A percentile compares a stretch with the other conserved stretches of the same genome.
phyloP scores from a whole-genome alignment of 1,140 invertebrate species.

The Cotesia typhae region DNA sequence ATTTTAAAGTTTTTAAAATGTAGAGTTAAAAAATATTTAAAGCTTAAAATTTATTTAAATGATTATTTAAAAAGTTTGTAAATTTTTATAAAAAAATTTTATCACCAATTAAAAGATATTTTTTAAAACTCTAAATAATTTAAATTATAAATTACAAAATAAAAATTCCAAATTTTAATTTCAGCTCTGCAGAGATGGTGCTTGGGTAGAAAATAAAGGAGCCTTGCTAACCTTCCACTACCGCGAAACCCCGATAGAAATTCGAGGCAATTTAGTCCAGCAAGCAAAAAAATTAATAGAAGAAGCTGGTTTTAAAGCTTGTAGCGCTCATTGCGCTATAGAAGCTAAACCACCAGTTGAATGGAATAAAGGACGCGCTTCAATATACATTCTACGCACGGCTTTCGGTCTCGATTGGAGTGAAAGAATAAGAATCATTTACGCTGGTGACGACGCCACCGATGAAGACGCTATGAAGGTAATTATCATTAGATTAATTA shows the following conservation, averaged over 20 bases:
- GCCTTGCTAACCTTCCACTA: conserved; percentile 88
- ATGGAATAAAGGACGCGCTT: conserved; percentile 91
- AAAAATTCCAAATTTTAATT: not conserved
- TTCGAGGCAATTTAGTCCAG: conserved; percentile 72
- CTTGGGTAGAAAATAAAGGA: conserved; percentile 93
- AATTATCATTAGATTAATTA: conserved; percentile 14
- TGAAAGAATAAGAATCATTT: conserved; percentile 88
- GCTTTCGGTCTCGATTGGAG: conserved; percentile 92
- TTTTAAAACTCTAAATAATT: too few relatives aligned
- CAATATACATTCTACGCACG: conserved; percentile 88
- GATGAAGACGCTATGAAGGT: conserved; percentile 93
- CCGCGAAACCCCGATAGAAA: conserved; percentile 78
- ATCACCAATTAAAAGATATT: too few relatives aligned
- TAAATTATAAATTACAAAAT: too few relatives aligned
- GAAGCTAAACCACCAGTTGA: conserved; percentile 89
- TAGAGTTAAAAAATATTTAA: too few relatives aligned
- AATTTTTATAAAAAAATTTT: too few relatives aligned
- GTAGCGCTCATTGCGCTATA: conserved; percentile 81
- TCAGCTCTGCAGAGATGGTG: conserved; percentile 83
- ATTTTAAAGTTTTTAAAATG: too few relatives aligned
- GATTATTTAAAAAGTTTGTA: too few relatives aligned
- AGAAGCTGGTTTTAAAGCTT: conserved; percentile 79
- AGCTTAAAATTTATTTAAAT: too few relatives aligned
- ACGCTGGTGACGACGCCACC: conserved; percentile 88
- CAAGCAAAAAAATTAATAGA: conserved; percentile 78